Conservation (phyloP, 2,113 vertebrate genomes). For the Sphyrna mokarran region DNA sequence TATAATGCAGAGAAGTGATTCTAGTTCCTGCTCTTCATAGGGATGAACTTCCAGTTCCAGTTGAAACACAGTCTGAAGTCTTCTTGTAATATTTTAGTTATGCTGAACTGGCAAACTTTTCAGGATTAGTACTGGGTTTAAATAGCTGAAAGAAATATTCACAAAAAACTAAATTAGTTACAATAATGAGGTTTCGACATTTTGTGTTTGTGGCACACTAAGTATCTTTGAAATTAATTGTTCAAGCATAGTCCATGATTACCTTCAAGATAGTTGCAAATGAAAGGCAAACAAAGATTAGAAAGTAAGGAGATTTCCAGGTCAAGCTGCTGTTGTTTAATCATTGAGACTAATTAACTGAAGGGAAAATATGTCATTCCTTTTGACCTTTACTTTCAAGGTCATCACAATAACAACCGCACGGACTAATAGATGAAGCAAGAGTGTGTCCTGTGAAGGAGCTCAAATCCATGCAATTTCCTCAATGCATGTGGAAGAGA, state of each 20-base stretch:
- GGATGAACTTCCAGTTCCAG: not conserved
- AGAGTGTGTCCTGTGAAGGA: not conserved
- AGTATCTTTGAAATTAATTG: not conserved
- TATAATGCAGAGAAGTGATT: no score
- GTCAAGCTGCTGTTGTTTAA: not conserved
- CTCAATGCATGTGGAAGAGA: not conserved
- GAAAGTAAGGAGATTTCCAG: not conserved
- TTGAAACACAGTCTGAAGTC: not conserved
- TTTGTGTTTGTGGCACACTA: not conserved
- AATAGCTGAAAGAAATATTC: not conserved
- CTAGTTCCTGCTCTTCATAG: not conserved
- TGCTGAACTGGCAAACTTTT: not conserved
- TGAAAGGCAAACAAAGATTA: not conserved
- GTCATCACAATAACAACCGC: slow-evolving; percentile 14
- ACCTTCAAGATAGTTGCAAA: not conserved
- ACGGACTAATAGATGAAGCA: not conserved
- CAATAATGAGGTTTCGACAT: not conserved
- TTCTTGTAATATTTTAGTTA: not conserved
- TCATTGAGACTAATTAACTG: not conserved
- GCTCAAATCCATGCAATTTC: not conserved
- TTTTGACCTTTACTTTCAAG: not conserved
- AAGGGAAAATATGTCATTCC: not conserved
- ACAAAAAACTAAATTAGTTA: not conserved
- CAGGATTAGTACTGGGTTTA: not conserved
- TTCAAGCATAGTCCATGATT: not conserved